These are phyloP conservation scores for Syncerus caffer DNA, from an alignment of 2,797 vertebrate species.

Conservation along the genomic window DNA sequence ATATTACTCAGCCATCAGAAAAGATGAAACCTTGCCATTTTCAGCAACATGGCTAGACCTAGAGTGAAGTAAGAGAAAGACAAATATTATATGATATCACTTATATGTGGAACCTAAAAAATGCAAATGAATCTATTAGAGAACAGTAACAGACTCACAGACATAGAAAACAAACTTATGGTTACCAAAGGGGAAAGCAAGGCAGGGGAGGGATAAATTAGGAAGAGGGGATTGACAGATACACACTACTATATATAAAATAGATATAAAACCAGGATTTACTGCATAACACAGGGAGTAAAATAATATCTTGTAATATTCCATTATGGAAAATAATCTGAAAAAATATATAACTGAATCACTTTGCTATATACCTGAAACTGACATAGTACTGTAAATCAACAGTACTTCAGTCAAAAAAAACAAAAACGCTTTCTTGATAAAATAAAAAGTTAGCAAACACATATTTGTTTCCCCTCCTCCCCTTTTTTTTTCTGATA, in stretches of 20 bases:
- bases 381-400: not conserved
- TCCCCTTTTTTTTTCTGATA: not conserved
- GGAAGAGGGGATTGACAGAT: not conserved
- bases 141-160: not conserved
- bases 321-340: not conserved
- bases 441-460: not conserved
- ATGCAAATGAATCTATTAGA: not conserved
- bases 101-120: not conserved
- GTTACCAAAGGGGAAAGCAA: not conserved
- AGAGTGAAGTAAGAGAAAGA: not conserved
- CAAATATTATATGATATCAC: not conserved
- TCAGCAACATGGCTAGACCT: not conserved
- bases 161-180: not conserved
- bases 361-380: not conserved
- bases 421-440: not conserved
- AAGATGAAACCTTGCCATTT: not conserved
- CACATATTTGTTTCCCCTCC: not conserved
- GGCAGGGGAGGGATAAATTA: not conserved
- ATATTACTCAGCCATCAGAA: not conserved
- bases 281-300: not conserved
- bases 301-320: not conserved
- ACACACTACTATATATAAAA: not conserved
- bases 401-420: not conserved
- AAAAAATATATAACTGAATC: not conserved
- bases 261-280: not conserved